Evolutionary conservation across 1,140 invertebrate genomes (phyloP).

Genomic region (Lerema accius): DNA sequence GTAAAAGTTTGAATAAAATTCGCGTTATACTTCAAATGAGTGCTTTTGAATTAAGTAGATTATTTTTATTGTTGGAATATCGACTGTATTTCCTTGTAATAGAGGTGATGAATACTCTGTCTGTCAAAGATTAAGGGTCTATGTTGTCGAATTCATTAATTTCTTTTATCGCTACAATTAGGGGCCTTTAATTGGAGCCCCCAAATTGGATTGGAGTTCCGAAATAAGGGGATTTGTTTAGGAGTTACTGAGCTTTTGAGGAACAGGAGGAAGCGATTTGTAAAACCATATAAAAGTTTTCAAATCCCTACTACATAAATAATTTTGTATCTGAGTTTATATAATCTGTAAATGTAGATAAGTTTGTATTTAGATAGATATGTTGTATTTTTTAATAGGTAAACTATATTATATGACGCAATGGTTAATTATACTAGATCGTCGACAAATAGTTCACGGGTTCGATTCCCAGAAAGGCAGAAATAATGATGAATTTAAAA

Average conservation of each 20-base stretch:
- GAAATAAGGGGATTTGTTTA: slow-evolving; percentile 43
- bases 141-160: slow-evolving; percentile 48
- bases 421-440: too few relatives aligned
- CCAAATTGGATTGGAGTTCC: slow-evolving; percentile 45
- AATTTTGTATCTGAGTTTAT: too few relatives aligned
- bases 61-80: slow-evolving; percentile 2
- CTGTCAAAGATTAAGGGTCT: slow-evolving; percentile 15
- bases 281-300: too few relatives aligned
- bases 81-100: slow-evolving; percentile 8
- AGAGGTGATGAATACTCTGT: background rate
- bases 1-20: slow-evolving; percentile 19
- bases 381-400: background rate
- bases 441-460: too few relatives aligned
- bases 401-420: too few relatives aligned
- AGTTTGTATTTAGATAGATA: too few relatives aligned
- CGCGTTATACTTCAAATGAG: slow-evolving; percentile 3
- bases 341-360: too few relatives aligned
- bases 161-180: slow-evolving; percentile 41
- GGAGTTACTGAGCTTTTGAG: slow-evolving; percentile 9
- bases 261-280: slow-evolving; percentile 30
- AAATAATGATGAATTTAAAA: too few relatives aligned
- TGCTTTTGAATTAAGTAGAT: slow-evolving; percentile 12
- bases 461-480: too few relatives aligned
- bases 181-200: slow-evolving; percentile 51
- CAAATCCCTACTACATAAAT: too few relatives aligned